Evolutionary conservation across 2,113 vertebrate genomes (phyloP).

Genomic region (Gobiocypris rarus): DNA sequence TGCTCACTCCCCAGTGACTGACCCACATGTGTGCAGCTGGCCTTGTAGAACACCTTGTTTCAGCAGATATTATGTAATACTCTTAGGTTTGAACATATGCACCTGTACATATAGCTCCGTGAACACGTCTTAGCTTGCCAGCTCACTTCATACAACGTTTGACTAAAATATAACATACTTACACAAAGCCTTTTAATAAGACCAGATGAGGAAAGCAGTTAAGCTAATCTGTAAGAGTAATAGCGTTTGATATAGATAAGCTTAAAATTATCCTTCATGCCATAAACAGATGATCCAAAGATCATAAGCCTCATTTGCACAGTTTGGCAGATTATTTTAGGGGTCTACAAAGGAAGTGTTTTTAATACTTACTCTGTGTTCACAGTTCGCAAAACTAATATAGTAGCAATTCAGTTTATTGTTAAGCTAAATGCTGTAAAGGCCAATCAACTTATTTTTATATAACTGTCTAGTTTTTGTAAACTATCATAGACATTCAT

Average conservation of each 20-base stretch:
- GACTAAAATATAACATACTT: not conserved
- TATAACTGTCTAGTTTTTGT: no score
- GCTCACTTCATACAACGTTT: not conserved
- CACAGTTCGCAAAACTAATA: not conserved
- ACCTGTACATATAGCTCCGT: not conserved
- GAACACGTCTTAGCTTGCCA: not conserved
- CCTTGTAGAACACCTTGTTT: not conserved
- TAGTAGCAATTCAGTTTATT: not conserved
- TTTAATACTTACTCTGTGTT: not conserved
- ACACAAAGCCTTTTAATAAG: conserved; percentile 6
- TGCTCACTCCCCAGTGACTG: not conserved
- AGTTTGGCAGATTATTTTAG: not conserved
- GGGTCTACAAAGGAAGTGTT: not conserved
- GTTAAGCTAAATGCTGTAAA: not conserved
- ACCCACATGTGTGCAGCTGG: conserved; percentile 1
- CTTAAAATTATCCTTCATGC: not conserved
- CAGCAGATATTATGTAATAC: conserved; percentile 16
- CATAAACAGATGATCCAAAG: not conserved
- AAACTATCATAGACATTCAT: no score
- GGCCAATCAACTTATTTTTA: not conserved
- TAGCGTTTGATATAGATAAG: not conserved
- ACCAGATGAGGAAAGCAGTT: not conserved
- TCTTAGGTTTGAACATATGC: conserved; percentile 13
- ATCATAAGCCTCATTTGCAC: not conserved
- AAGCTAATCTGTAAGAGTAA: conserved; percentile 3